A percentile compares a stretch with the other conserved stretches of the same genome.
phyloP scores from a whole-genome alignment of 2,888 invertebrate species.

The Hoplodrina ambigua region DNA sequence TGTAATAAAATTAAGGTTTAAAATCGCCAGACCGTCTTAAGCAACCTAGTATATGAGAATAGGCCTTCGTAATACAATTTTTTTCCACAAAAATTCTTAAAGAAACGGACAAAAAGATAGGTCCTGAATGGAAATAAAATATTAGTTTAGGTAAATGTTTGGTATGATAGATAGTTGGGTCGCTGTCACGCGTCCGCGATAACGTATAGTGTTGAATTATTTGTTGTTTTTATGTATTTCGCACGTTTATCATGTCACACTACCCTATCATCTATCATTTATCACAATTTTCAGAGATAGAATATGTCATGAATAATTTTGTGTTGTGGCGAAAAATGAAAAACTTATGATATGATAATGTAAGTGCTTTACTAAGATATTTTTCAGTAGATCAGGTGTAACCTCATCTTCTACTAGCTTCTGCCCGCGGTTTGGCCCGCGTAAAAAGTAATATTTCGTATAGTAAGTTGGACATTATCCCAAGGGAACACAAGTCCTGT shows the following conservation, averaged over 20 bases:
- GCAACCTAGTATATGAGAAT: too few species aligned
- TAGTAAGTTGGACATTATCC: too few species aligned
- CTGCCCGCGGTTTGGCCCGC: too few species aligned
- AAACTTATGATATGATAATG: background rate
- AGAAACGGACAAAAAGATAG: slow-evolving; percentile 4
- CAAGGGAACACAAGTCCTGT: too few species aligned
- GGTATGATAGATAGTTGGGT: slow-evolving; percentile 45
- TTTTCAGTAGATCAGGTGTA: background rate
- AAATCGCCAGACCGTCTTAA: too few species aligned
- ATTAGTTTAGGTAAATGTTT: slow-evolving; percentile 57
- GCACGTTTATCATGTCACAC: slow-evolving; percentile 40
- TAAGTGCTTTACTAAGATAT: background rate
- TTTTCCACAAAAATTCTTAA: background rate
- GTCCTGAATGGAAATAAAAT: slow-evolving; percentile 34
- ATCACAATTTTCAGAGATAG: slow-evolving; percentile 32
- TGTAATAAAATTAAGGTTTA: too few species aligned
- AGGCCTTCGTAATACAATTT: background rate
- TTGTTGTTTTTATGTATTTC: slow-evolving; percentile 41
- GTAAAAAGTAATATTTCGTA: too few species aligned
- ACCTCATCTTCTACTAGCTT: too few species aligned
- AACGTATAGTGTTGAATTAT: slow-evolving; percentile 40
- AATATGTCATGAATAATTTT: slow-evolving; percentile 22
- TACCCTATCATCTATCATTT: slow-evolving; percentile 34
- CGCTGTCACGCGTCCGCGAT: slow-evolving; percentile 33
- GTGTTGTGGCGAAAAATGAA: background rate